Base-by-base conservation (phyloP, 2,888 invertebrate genomes). In the Ditylenchus weischeri region DNA sequence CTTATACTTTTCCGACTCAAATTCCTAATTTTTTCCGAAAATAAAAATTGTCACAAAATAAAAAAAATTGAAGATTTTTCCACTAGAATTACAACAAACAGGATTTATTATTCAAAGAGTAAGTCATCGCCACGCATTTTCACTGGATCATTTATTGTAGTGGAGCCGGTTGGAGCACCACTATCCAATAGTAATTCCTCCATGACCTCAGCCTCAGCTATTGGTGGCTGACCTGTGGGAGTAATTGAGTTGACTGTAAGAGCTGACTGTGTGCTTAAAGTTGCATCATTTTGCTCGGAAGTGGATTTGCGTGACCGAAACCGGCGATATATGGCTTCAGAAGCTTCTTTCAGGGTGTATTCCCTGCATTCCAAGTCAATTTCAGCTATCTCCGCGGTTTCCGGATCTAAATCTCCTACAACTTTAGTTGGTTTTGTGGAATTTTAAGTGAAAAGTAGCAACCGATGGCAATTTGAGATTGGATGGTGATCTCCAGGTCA, bases 391-490 rank as follows among this genome's bases (percentile, higher is more conserved):
- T 43, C 43, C 6, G 54, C 15, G 23, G 50, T 35, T n/a, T 51
- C 38, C 15, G 68, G 69, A 21, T 72, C 62, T 35, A 73, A 21
- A n/a, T 57, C 59, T n/a, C 69, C 73, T 19, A 8, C 15, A 43
- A 43, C 15, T 43, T 43, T 43, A 43, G 13, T 29, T 3, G 43
- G 13, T 15, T 43, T 43, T 43, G 43, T 43, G 8, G 8, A 43
- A 13, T 10, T 43, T 43, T 43, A 43, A 15, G 1, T 43, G 15
- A 43, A 43, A 43, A 15, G 29, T 29, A 43, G 13, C 15, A 43
- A 43, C 43, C 43, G 15, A 71, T 36, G 13, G 69, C 72, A 13
- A 73, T 65, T 48, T 70, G 57, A 11, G 69, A 59, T 50, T 70
- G 69, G 21, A 64, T 29, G 13, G 35, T 21, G 13, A 69, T 69